Conservation (phyloP, 2,113 vertebrate species). For the Amphiprion percula region DNA sequence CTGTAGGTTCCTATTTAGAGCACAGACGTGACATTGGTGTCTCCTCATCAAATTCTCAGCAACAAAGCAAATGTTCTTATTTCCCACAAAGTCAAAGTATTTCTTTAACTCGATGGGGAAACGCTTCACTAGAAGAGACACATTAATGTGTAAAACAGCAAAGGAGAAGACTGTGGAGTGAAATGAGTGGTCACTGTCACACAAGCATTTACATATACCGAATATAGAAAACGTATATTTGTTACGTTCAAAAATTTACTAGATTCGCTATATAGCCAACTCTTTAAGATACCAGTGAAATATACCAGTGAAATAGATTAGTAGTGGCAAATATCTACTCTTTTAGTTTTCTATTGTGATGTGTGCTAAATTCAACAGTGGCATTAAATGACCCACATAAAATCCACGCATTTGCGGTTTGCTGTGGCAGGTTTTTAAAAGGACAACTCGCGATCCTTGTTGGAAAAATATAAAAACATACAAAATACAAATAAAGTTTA, state of each 20-base stretch:
- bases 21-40: background rate
- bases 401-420: conserved; percentile 40
- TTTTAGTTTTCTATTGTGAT: conserved; percentile 41
- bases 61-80: background rate
- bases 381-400: conserved; percentile 57
- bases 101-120: conserved; percentile 4
- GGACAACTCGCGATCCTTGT: conserved; percentile 59
- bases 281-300: conserved; percentile 57
- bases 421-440: conserved; percentile 67
- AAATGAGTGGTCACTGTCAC: conserved; percentile 68
- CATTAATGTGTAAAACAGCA: conserved; percentile 46
- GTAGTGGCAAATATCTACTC: conserved; percentile 62
- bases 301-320: conserved; percentile 56
- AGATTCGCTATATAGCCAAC: conserved; percentile 49
- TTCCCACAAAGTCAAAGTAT: conserved; percentile 14
- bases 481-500: conserved; percentile 83
- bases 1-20: background rate
- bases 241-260: conserved; percentile 66
- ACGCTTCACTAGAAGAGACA: conserved; percentile 32
- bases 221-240: conserved; percentile 77
- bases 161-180: conserved; percentile 46
- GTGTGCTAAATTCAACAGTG: conserved; percentile 48
- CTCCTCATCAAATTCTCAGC: background rate
- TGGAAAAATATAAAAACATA: conserved; percentile 86
- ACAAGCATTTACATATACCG: conserved; percentile 76